Evolutionary conservation across 2,113 vertebrate species (phyloP).

Genomic region (Sinocyclocheilus grahami): DNA sequence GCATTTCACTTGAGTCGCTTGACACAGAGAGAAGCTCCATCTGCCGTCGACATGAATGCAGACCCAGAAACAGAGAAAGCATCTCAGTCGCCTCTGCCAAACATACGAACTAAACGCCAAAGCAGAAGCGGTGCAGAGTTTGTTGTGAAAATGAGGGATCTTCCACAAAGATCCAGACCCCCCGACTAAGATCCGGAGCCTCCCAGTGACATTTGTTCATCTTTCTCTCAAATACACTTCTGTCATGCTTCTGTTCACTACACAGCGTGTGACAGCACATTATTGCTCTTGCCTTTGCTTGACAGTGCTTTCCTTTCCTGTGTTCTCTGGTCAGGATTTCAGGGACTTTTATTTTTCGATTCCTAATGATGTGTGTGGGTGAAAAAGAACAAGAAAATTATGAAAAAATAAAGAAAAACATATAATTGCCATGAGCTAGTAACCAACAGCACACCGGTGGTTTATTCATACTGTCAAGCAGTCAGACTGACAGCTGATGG

Average conservation of each 20-base stretch:
- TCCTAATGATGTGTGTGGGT: constrained; percentile 47
- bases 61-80: constrained; percentile 53
- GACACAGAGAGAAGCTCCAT: constrained; percentile 17
- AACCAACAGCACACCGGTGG: constrained; percentile 2
- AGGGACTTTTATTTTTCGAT: constrained; percentile 48
- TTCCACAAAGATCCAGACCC: constrained; percentile 65
- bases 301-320: constrained; percentile 54
- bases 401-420: background rate
- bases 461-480: background rate
- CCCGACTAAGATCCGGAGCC: constrained; percentile 56
- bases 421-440: background rate
- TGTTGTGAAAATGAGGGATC: constrained; percentile 52
- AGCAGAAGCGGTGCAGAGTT: constrained; percentile 46
- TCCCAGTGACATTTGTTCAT: constrained; percentile 52
- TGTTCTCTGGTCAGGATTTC: constrained; percentile 55
- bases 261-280: constrained; percentile 64
- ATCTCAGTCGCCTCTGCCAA: constrained; percentile 55
- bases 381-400: constrained; percentile 16
- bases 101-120: constrained; percentile 65
- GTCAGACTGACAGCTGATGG: background rate
- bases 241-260: constrained; percentile 58
- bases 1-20: constrained; percentile 70
- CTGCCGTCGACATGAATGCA: constrained; percentile 60
- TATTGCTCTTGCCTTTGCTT: constrained; percentile 50
- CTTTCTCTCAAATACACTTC: constrained; percentile 51